Evolutionary conservation across 1,140 invertebrate genomes (phyloP).

Genomic region (Diachasma alloeum): DNA sequence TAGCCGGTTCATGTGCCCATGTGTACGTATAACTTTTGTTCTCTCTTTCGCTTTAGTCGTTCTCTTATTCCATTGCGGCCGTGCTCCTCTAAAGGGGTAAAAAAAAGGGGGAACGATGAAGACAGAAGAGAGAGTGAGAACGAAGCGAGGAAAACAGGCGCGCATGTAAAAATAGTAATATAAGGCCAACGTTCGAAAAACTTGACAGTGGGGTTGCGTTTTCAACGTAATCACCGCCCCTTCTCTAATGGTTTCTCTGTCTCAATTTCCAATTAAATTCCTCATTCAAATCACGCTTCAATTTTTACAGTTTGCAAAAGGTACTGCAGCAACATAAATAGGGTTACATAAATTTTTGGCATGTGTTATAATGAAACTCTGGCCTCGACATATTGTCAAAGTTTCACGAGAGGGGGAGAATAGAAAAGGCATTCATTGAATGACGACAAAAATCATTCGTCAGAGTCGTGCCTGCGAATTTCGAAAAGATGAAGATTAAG

Average conservation of each 20-base stretch:
- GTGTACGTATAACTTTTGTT: slow-evolving; percentile 2
- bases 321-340: not conserved
- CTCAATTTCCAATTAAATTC: slow-evolving; percentile 1
- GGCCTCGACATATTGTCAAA: slow-evolving; percentile 41
- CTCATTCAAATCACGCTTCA: not conserved
- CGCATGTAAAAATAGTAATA: not conserved
- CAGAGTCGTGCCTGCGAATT: not conserved
- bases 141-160: not conserved
- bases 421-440: slow-evolving; percentile 21
- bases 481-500: not conserved
- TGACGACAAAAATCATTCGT: not conserved
- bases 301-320: not conserved
- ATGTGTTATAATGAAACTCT: slow-evolving; percentile 32
- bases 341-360: not conserved
- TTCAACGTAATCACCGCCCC: slow-evolving; percentile 31
- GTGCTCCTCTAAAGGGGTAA: slow-evolving; percentile 16
- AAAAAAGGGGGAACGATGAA: slow-evolving; percentile 20
- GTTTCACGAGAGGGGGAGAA: slow-evolving; percentile 26
- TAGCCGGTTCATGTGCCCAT: not conserved
- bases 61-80: slow-evolving; percentile 17
- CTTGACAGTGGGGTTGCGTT: slow-evolving; percentile 40
- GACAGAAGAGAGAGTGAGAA: slow-evolving; percentile 21
- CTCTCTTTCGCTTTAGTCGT: slow-evolving; percentile 12
- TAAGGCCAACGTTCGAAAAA: slow-evolving; percentile 30
- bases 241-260: not conserved